Evolutionary conservation across 2,888 invertebrate species (phyloP), one percentile per base, ranked within the genome.

Genomic region (Epiblema foenella): DNA sequence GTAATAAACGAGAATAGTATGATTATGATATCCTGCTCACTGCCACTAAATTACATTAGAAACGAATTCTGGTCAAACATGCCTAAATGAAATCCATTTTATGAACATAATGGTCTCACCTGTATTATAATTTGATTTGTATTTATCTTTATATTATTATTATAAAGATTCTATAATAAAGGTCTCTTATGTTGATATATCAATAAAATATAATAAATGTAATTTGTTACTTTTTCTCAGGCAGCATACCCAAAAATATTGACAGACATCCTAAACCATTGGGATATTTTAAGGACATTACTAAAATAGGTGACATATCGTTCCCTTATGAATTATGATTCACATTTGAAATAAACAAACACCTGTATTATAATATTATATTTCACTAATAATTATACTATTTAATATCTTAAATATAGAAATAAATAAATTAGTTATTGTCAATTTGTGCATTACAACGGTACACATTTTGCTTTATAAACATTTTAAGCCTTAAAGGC

Each of bases 41-140:
- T 92, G 91, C 91, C 91, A 90, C 77, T 80, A 82, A 82, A 85
- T 84, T 81, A 82, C 80, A 81, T 81, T 81, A 82, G 79, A 80
- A 77, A 78, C 75, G 83, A 85, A 82, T 82, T 17, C 37, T 33
- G 20, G n/a, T 79, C 83, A 81, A 89, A 84, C 86, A 88, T 88
- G 89, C 86, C 89, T 85, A 79, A 85, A 83, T 84, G 82, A 86
- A 86, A 86, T 87, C 87, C 89, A 89, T 90, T 89, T 89, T 84
- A 83, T 81, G 80, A 82, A 87, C 85, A 87, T 84, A 81, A 58
- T 91, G 91, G 92, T 92, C 91, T 91, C 92, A 91, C 83, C 89
- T 90, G 88, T 92, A 90, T 87, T 78, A 90, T 91, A 88, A 88
- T 90, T 90, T 90, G 85, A 89, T 83, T 87, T 88, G 86, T 90